Evolutionary conservation across 23 tunicate species (phyloP).

Genomic region (Trididemnum clinides): DNA sequence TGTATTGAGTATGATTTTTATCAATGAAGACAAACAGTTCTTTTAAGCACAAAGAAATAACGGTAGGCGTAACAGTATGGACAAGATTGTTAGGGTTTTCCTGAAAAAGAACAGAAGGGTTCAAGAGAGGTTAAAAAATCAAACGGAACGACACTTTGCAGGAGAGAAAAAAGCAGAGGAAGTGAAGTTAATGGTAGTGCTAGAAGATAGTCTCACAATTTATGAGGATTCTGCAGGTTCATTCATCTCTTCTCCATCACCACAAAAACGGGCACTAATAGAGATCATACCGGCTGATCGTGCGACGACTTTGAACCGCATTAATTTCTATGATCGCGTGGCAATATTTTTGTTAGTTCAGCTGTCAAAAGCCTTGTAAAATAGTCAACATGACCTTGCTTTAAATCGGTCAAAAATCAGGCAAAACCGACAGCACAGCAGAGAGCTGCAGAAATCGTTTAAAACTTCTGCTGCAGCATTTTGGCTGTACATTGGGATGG

Average conservation of each 20-base stretch:
- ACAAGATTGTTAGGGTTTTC: neutral
- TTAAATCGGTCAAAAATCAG: constrained; percentile 1
- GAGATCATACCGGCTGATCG: constrained; percentile 7
- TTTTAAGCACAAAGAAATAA: neutral
- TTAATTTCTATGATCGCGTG: constrained; percentile 2
- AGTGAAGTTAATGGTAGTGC: neutral
- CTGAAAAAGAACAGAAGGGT: neutral
- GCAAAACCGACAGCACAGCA: constrained; percentile 9
- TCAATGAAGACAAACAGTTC: constrained; percentile 11
- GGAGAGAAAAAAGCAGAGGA: neutral
- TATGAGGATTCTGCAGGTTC: neutral
- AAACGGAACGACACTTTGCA: neutral
- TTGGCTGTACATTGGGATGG: neutral
- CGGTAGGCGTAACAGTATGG: neutral
- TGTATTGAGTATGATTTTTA: neutral
- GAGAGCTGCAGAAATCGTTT: neutral
- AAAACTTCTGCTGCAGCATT: neutral
- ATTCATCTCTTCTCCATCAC: neutral
- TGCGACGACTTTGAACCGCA: neutral
- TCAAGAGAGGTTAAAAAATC: neutral
- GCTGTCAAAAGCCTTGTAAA: neutral
- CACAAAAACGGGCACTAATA: neutral
- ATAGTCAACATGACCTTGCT: neutral
- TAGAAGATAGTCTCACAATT: neutral
- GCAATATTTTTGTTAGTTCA: neutral